phyloP scores from a whole-genome alignment of 2,113 vertebrate species.

The Triplophysa dalaica region DNA sequence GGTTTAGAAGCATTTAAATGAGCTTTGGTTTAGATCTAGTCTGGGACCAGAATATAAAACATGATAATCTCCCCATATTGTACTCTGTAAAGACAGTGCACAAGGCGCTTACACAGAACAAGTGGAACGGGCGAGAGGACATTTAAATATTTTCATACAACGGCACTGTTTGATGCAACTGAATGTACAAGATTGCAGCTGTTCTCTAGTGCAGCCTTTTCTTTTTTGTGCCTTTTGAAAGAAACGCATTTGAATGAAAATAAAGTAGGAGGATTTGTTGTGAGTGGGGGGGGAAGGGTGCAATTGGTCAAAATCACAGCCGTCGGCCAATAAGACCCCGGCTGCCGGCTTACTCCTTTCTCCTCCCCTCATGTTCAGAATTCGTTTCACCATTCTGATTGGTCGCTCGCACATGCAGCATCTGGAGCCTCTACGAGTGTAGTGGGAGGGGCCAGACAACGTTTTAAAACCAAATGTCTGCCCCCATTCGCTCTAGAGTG shows the following conservation, averaged over 20 bases:
- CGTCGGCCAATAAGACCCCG: conserved; percentile 62
- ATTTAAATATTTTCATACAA: conserved; percentile 47
- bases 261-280: conserved; percentile 72
- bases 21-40: conserved; percentile 1
- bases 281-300: conserved; percentile 65
- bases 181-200: conserved; percentile 72
- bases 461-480: conserved; percentile 73
- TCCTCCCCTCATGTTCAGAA: conserved; percentile 45
- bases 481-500: conserved; percentile 66
- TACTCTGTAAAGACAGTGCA: conserved; percentile 35
- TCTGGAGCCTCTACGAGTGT: conserved; percentile 55
- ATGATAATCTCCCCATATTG: conserved; percentile 44
- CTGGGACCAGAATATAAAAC: conserved; percentile 21
- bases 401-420: conserved; percentile 58
- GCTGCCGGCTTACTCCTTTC: conserved; percentile 55
- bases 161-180: conserved; percentile 68
- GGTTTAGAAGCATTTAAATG: conserved; percentile 31
- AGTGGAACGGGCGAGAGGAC: conserved; percentile 42
- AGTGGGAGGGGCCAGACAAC: conserved; percentile 64
- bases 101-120: conserved; percentile 46
- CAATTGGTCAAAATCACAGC: conserved; percentile 63
- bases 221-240: conserved; percentile 68
- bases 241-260: conserved; percentile 80
- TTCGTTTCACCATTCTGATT: conserved; percentile 61
- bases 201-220: conserved; percentile 54